phyloP scores from a whole-genome alignment of 2,797 vertebrate genomes.

The Darevskia mixta region DNA sequence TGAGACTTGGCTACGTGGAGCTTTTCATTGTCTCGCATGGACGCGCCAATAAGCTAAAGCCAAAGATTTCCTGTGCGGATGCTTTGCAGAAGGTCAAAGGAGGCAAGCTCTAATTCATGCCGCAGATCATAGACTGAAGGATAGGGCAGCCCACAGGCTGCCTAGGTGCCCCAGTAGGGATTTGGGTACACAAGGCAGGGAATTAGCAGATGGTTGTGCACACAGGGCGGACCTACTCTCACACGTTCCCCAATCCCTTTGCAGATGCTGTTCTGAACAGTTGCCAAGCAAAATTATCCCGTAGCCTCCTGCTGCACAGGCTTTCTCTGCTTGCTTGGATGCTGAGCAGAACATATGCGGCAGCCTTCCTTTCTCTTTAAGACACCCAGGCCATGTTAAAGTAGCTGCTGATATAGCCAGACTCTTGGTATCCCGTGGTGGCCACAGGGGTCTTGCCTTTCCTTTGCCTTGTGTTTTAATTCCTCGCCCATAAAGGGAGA shows the following conservation, averaged over 20 bases:
- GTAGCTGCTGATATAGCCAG: neutral
- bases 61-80: neutral
- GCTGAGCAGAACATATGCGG: neutral
- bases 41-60: neutral
- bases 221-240: neutral
- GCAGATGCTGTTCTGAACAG: slow-evolving; percentile 22
- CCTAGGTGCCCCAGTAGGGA: neutral
- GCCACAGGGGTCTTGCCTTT: neutral
- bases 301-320: neutral
- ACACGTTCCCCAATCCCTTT: slow-evolving; percentile 2
- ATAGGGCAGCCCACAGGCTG: neutral
- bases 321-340: neutral
- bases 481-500: neutral
- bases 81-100: slow-evolving; percentile 1
- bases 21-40: neutral
- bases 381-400: neutral
- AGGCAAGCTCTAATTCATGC: neutral
- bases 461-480: neutral
- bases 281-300: neutral
- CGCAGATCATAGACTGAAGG: neutral
- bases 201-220: slow-evolving; percentile 20
- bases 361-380: neutral
- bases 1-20: neutral
- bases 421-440: neutral
- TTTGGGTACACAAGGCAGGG: neutral